Conservation (phyloP, 1,140 invertebrate genomes). For the Heliconius melpomene region DNA sequence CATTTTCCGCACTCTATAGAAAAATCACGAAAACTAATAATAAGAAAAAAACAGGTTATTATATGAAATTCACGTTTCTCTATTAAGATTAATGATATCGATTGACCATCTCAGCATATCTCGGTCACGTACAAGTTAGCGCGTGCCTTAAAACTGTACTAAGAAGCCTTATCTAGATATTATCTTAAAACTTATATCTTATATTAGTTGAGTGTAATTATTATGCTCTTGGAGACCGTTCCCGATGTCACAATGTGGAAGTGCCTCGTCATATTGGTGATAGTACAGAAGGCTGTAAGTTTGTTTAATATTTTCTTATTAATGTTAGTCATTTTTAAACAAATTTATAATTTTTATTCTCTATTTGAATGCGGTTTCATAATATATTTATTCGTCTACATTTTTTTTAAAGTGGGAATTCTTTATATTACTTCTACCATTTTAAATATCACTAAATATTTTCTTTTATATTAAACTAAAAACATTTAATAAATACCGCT, state of each 20-base stretch:
- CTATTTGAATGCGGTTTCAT: no score
- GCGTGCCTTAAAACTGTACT: slow-evolving; percentile 23
- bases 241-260: slow-evolving; percentile 43
- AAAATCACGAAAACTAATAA: background rate
- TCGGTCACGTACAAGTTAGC: slow-evolving; percentile 23
- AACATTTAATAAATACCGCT: no score
- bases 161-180: slow-evolving; percentile 12
- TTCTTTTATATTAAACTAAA: no score
- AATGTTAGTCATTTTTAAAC: background rate
- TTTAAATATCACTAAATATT: no score
- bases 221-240: slow-evolving; percentile 11
- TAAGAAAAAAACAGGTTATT: background rate
- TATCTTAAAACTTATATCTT: slow-evolving; percentile 19
- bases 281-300: slow-evolving; percentile 49
- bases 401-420: no score
- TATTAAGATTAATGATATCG: background rate
- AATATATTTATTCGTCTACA: no score
- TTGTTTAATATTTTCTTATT: slow-evolving; percentile 33
- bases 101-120: slow-evolving; percentile 23
- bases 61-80: slow-evolving; percentile 10
- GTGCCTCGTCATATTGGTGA: slow-evolving; percentile 41
- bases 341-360: no score
- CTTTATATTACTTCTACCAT: no score
- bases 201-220: background rate
- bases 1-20: background rate